Evolutionary conservation across 2,113 vertebrate genomes (phyloP).

Genomic region (Anhinga anhinga): DNA sequence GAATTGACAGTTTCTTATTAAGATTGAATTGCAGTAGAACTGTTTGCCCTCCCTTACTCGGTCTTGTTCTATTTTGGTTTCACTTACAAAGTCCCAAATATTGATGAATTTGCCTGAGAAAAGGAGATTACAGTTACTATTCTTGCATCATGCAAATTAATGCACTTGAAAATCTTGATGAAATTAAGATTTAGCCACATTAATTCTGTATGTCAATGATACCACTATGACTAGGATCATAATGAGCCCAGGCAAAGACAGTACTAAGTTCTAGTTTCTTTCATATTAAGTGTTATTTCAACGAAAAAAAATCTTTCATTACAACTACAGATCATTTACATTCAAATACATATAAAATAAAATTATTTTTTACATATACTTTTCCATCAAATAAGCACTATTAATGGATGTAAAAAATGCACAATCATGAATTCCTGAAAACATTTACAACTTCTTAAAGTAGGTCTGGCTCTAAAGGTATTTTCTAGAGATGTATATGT

Average conservation of each 20-base stretch:
- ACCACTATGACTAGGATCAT: not conserved
- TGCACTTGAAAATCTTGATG: slow-evolving; percentile 26
- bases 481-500: not conserved
- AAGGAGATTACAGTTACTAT: slow-evolving; percentile 39
- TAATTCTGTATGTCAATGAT: not conserved
- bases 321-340: not conserved
- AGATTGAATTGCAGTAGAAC: not conserved
- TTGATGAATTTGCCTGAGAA: slow-evolving; percentile 19
- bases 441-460: not conserved
- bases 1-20: not conserved
- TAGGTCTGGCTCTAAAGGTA: not conserved
- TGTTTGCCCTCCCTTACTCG: not conserved
- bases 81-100: slow-evolving; percentile 2
- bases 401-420: not conserved
- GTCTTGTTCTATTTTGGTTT: not conserved
- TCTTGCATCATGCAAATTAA: slow-evolving; percentile 27
- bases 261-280: not conserved
- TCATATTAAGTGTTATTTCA: not conserved
- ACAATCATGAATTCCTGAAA: not conserved
- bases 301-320: not conserved
- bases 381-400: not conserved
- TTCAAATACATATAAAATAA: not conserved
- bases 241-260: not conserved
- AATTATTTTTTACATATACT: not conserved
- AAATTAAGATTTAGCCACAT: not conserved